A percentile compares a stretch with the other conserved stretches of the same genome.
phyloP scores from a whole-genome alignment of 2,797 vertebrate genomes.

The Ctenochaetus hawaiiensis region DNA sequence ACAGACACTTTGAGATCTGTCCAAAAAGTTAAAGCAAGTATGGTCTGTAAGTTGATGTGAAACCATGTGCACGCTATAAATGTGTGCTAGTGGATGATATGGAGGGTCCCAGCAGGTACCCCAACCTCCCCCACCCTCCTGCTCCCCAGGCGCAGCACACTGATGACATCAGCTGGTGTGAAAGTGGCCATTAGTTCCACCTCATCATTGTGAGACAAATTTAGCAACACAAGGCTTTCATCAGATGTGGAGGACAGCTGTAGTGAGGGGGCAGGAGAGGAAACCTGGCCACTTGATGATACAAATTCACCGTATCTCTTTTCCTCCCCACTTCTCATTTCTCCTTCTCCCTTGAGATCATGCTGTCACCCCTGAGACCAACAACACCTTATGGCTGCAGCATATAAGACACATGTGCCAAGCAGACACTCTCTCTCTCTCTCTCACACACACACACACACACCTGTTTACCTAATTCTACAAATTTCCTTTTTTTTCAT shows the following conservation, averaged over 20 bases:
- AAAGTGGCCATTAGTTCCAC: slow-evolving; percentile 85
- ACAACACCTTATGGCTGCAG: slow-evolving; percentile 57
- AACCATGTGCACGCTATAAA: not conserved
- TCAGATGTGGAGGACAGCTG: slow-evolving; percentile 82
- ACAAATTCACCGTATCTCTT: slow-evolving; percentile 68
- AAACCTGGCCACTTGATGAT: slow-evolving; percentile 83
- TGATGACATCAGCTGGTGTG: slow-evolving; percentile 82
- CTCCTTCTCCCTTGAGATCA: slow-evolving; percentile 56
- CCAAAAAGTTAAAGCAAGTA: slow-evolving; percentile 28
- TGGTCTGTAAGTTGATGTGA: slow-evolving; percentile 16
- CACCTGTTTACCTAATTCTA: slow-evolving; percentile 52
- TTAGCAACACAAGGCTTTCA: slow-evolving; percentile 77
- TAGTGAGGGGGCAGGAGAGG: slow-evolving; percentile 73
- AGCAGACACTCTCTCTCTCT: slow-evolving; percentile 17
- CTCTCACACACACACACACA: slow-evolving; percentile 23
- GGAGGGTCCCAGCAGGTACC: slow-evolving; percentile 71
- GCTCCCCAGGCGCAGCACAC: slow-evolving; percentile 68
- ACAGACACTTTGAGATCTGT: slow-evolving; percentile 6
- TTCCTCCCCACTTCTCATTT: slow-evolving; percentile 61
- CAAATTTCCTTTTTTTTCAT: slow-evolving; percentile 27
- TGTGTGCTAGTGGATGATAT: slow-evolving; percentile 48
- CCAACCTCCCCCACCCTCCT: slow-evolving; percentile 30
- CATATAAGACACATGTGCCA: slow-evolving; percentile 42
- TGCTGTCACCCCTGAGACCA: slow-evolving; percentile 59
- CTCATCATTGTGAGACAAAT: slow-evolving; percentile 85